Evolutionary conservation across 1,140 invertebrate genomes (phyloP), one percentile per base, ranked within the genome.

Genomic region (Choristoneura fumiferana): DNA sequence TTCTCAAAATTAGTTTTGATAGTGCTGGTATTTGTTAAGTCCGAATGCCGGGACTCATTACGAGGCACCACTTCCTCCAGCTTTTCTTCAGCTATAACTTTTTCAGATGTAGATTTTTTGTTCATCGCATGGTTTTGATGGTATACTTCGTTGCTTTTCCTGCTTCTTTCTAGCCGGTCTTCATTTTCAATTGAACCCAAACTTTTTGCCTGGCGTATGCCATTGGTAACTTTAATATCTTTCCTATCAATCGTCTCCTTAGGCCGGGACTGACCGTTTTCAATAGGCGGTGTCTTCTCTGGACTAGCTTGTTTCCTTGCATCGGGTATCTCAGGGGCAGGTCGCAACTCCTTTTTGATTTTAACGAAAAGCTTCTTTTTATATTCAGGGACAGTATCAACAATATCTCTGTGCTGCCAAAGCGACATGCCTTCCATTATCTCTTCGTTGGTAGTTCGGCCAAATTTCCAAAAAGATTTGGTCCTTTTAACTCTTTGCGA

Each of bases 381-480:
- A 84, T 78, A 89, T 91, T 89, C 84, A 14, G 89, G 87, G 15
- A 89, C 68, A 70, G 92, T 92, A 88, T 95, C 94, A 0, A 96
- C 94, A 38, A 96, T 89, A 53, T 95, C 95, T n/a, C 95, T 89
- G 76, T 96, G 95, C 73, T 94, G 93, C 95, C 95, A 96, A 10
- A 96, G 81, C 0, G 95, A 93, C 95, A 96, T 96, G 0, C 95
- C 95, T 64, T 95, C 95, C 38, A 96, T 86, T 5, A 96, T 94
- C 52, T 94, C 93, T 58, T 92, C 92, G 33, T 93, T 92, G 10
- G 92, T 91, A 0, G 92, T 93, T 36, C 93, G 91, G 37, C 94
- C 93, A 69, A 96, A 96, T 67, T 94, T 93, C 95, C 95, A 96
- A 64, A 96, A 96, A 0, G 94, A 95, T 81, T 96, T 96, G 0